Percentiles rank a stretch among this genome's conserved stretches.
Evolutionary conservation across 2,113 vertebrate genomes (phyloP).

Genomic region (Lutjanus erythropterus): DNA sequence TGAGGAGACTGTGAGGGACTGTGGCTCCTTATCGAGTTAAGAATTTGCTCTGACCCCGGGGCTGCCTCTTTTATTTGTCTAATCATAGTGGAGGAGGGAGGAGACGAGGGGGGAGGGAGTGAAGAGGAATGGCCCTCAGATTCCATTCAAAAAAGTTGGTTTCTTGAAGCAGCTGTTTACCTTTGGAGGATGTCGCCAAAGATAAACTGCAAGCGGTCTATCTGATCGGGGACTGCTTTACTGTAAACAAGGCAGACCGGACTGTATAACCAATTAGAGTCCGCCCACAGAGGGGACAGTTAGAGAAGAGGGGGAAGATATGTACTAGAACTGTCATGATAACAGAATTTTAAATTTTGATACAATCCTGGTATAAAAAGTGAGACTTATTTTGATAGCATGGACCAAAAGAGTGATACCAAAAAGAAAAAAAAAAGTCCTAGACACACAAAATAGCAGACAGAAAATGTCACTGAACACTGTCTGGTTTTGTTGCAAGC

Average conservation of each 20-base stretch:
- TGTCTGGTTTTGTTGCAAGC: too few species aligned
- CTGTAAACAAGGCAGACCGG: conserved; percentile 85
- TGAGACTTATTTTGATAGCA: too few species aligned
- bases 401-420: too few species aligned
- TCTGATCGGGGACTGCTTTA: conserved; percentile 86
- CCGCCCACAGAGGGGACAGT: conserved; percentile 41
- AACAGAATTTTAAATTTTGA: too few species aligned
- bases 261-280: conserved; percentile 79
- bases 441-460: too few species aligned
- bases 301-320: conserved; percentile 18
- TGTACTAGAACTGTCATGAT: neutral
- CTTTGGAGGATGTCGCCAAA: conserved; percentile 82
- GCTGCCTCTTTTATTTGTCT: conserved; percentile 78
- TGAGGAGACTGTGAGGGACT: conserved; percentile 63
- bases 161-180: conserved; percentile 82
- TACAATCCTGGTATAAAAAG: too few species aligned
- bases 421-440: too few species aligned
- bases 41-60: conserved; percentile 78
- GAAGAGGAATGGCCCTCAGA: conserved; percentile 55
- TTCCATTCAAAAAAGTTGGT: conserved; percentile 73
- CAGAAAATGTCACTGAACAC: too few species aligned
- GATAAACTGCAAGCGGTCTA: conserved; percentile 85
- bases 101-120: conserved; percentile 44
- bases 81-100: conserved; percentile 68
- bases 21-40: conserved; percentile 75